Evolutionary conservation across 1,140 invertebrate genomes (phyloP).

Genomic region (Cyclina sinensis): DNA sequence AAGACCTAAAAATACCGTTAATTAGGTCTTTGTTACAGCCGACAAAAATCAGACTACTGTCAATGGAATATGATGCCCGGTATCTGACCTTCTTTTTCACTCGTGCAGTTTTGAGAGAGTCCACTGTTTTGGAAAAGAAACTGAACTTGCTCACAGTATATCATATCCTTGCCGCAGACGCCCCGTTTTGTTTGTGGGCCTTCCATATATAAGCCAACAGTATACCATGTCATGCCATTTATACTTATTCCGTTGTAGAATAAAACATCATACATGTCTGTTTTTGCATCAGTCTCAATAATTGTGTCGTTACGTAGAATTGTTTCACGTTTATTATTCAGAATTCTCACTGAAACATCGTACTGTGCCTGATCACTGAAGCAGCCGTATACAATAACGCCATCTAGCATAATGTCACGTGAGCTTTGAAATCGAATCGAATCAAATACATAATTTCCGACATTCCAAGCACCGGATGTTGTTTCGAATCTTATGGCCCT

Average conservation of each 20-base stretch:
- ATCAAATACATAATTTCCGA: constrained; percentile 40
- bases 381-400: constrained; percentile 37
- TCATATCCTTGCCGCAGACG: constrained; percentile 39
- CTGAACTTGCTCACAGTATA: constrained; percentile 57
- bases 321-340: neutral
- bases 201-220: constrained; percentile 30
- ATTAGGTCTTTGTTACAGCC: too few relatives aligned
- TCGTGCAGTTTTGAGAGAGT: constrained; percentile 22
- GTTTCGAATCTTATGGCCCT: constrained; percentile 34
- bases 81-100: constrained; percentile 49
- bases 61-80: constrained; percentile 49
- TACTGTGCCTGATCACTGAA: neutral
- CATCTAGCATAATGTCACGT: constrained; percentile 17
- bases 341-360: constrained; percentile 29
- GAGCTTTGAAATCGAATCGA: constrained; percentile 54
- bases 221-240: constrained; percentile 42
- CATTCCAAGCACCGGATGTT: constrained; percentile 56
- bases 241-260: constrained; percentile 13
- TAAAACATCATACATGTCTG: constrained; percentile 34
- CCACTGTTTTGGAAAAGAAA: constrained; percentile 44
- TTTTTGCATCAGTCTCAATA: constrained; percentile 3
- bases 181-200: constrained; percentile 58
- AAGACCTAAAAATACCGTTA: too few relatives aligned
- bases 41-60: neutral
- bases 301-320: neutral